These are phyloP conservation scores for Andrena praecox DNA, from an alignment of 2,888 invertebrate species.

Conservation along the genomic window DNA sequence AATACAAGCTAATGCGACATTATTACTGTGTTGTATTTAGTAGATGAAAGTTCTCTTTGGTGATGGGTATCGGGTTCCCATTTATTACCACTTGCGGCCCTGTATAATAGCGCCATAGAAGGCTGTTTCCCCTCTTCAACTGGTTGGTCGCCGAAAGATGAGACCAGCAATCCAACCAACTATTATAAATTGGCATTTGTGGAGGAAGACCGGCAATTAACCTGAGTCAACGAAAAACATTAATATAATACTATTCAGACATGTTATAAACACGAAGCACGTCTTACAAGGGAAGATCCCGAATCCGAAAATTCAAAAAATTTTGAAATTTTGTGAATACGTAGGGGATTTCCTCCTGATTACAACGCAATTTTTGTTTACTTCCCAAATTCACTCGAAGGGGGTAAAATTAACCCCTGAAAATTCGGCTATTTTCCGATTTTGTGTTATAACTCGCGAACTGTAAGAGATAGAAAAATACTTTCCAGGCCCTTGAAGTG, in stretches of 20 bases:
- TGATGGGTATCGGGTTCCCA: slow-evolving; percentile 77
- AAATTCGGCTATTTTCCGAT: too few relatives aligned
- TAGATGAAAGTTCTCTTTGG: slow-evolving; percentile 52
- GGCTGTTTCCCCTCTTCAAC: slow-evolving; percentile 94
- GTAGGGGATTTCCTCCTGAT: too few relatives aligned
- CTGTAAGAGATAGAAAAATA: too few relatives aligned
- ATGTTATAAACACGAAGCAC: background rate
- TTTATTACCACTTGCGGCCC: slow-evolving; percentile 83
- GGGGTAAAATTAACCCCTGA: too few relatives aligned
- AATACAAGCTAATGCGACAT: slow-evolving; percentile 37
- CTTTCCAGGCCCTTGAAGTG: too few relatives aligned
- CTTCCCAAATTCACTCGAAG: too few relatives aligned
- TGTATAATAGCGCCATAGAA: slow-evolving; percentile 91
- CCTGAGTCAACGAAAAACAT: slow-evolving; percentile 83
- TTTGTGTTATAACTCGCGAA: too few relatives aligned
- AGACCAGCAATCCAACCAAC: slow-evolving; percentile 94
- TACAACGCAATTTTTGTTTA: too few relatives aligned
- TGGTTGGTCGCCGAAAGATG: slow-evolving; percentile 91
- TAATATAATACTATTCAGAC: background rate
- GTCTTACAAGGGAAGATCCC: too few relatives aligned
- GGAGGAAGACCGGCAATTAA: slow-evolving; percentile 94
- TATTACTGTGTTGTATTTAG: slow-evolving; percentile 38
- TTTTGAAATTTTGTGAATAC: too few relatives aligned
- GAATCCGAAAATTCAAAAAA: too few relatives aligned
- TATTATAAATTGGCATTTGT: slow-evolving; percentile 92